These are phyloP conservation scores for Neocrepidodera transversa DNA, from an alignment of 2,888 invertebrate genomes.

Conservation along the genomic window DNA sequence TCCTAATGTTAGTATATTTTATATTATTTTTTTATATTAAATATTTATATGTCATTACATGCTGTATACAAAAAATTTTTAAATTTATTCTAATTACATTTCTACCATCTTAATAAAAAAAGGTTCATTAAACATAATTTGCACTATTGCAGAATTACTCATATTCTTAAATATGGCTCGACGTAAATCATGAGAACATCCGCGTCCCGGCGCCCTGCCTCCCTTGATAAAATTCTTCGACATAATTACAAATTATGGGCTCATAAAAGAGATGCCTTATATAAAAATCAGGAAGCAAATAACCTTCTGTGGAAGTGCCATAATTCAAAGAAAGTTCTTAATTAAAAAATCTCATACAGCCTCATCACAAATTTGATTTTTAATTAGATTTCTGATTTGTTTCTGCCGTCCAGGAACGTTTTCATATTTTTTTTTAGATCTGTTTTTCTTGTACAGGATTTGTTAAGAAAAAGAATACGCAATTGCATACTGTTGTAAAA, in stretches of 20 bases:
- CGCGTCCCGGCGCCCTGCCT: neutral
- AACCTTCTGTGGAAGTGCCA: constrained; percentile 19
- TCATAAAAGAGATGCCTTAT: constrained; percentile 16
- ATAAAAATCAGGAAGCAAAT: constrained; percentile 18
- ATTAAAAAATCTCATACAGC: constrained; percentile 29
- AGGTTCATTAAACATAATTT: too few relatives aligned
- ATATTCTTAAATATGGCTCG: neutral
- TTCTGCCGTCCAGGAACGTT: constrained; percentile 1
- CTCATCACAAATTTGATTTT: constrained; percentile 27
- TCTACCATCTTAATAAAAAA: too few relatives aligned
- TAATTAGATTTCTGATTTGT: constrained; percentile 27
- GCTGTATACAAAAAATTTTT: too few relatives aligned
- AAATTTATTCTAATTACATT: too few relatives aligned
- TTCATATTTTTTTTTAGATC: too few relatives aligned
- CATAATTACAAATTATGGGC: constrained; percentile 20
- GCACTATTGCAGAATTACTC: neutral
- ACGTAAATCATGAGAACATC: neutral
- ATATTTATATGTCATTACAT: too few relatives aligned
- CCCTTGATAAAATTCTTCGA: constrained; percentile 3
- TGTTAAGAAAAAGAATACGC: too few relatives aligned
- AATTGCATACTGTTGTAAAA: too few relatives aligned
- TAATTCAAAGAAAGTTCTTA: constrained; percentile 28
- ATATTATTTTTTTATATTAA: too few relatives aligned
- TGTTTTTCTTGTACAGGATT: too few relatives aligned
- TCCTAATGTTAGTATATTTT: too few relatives aligned